Conservation (phyloP, 2,113 vertebrate species). For the Dissostichus mawsoni region DNA sequence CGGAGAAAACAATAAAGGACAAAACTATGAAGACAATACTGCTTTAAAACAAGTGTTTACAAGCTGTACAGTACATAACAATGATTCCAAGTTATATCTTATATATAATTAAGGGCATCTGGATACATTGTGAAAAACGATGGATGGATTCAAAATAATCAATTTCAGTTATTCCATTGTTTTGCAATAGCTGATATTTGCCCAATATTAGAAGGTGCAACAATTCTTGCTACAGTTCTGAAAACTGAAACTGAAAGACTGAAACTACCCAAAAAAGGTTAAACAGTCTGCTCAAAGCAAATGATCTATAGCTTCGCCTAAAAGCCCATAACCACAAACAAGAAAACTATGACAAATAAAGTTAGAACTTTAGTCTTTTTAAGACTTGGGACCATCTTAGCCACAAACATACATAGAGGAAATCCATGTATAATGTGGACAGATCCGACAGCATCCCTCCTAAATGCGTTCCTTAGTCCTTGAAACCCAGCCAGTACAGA, state of each 20-base stretch:
- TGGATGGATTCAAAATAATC: background rate
- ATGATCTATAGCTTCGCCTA: background rate
- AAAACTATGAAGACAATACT: background rate
- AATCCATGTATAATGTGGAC: conserved; percentile 10
- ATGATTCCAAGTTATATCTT: background rate
- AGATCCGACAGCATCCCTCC: conserved; percentile 22
- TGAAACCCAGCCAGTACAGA: conserved; percentile 37
- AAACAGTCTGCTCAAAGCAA: background rate
- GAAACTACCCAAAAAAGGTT: background rate
- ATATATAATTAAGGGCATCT: background rate
- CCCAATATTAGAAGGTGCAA: background rate
- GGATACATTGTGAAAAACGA: background rate
- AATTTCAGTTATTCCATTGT: background rate
- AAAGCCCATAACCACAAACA: background rate
- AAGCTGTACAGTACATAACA: background rate
- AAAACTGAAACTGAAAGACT: no score
- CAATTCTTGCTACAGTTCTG: background rate
- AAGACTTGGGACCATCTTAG: background rate
- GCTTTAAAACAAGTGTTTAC: background rate
- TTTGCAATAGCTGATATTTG: background rate
- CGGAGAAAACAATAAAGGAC: background rate
- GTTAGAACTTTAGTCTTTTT: background rate
- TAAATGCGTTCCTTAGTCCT: background rate
- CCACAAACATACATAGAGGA: background rate
- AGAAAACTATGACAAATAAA: background rate